A percentile compares a stretch with the other conserved stretches of the same genome.
Evolutionary conservation across 2,888 invertebrate genomes (phyloP).

Genomic region (Eupithecia centaureata): DNA sequence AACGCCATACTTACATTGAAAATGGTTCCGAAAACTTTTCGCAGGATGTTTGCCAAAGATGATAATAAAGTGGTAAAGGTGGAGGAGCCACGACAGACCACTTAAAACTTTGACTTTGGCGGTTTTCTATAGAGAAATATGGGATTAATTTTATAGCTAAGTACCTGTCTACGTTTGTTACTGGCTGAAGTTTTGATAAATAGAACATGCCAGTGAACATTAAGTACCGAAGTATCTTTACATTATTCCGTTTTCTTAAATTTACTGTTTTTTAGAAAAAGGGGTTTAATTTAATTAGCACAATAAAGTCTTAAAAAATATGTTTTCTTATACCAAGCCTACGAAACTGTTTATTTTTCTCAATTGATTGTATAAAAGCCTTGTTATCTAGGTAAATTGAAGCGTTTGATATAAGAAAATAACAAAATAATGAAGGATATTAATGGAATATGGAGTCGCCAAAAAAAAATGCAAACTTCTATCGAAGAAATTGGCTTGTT

Average conservation of each 20-base stretch:
- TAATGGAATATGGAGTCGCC: neutral
- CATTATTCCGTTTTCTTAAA: neutral
- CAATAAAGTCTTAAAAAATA: no score
- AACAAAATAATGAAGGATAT: neutral
- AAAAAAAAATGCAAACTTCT: neutral
- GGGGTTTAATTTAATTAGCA: neutral
- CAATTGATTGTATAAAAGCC: neutral
- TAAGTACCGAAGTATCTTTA: neutral
- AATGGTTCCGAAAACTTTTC: neutral
- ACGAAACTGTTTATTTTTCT: neutral
- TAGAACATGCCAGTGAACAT: neutral
- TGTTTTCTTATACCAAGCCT: neutral
- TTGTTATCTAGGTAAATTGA: neutral
- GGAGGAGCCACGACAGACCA: conserved; percentile 24
- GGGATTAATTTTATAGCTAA: conserved; percentile 6
- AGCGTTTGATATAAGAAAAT: neutral
- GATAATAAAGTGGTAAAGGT: conserved; percentile 24
- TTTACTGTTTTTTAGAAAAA: neutral
- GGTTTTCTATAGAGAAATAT: conserved; percentile 22
- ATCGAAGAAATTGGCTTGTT: neutral
- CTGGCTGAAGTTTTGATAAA: neutral
- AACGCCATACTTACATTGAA: conserved; percentile 2
- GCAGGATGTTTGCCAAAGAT: conserved; percentile 30
- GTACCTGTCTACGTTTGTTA: neutral
- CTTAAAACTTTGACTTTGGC: conserved; percentile 35